These are phyloP conservation scores for Corella eumyota DNA, from an alignment of 23 tunicate species.

Conservation along the genomic window DNA sequence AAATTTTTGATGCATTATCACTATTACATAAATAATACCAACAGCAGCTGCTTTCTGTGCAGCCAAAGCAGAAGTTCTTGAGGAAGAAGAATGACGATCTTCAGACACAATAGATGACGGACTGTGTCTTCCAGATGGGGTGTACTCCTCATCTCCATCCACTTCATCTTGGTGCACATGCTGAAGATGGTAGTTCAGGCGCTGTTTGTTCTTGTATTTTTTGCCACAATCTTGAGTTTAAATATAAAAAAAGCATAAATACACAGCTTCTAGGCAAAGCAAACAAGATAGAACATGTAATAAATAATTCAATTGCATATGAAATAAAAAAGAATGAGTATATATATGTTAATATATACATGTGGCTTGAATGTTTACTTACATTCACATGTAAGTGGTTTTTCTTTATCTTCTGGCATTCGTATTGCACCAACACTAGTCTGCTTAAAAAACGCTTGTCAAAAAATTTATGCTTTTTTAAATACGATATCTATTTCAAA, in stretches of 20 bases:
- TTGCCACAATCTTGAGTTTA: slow-evolving; percentile 52
- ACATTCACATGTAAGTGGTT: slow-evolving; percentile 55
- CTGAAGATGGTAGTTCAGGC: slow-evolving; percentile 73
- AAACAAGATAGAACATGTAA: too few relatives aligned
- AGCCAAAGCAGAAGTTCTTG: slow-evolving; percentile 34
- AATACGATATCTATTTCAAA: too few relatives aligned
- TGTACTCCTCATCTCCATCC: slow-evolving; percentile 89
- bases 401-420: slow-evolving; percentile 32
- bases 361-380: background rate
- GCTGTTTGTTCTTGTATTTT: slow-evolving; percentile 79
- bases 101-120: slow-evolving; percentile 58
- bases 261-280: too few relatives aligned
- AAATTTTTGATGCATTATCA: too few relatives aligned
- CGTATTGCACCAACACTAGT: slow-evolving; percentile 20
- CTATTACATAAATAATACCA: background rate
- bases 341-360: background rate
- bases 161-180: slow-evolving; percentile 81
- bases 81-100: slow-evolving; percentile 42
- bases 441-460: too few relatives aligned
- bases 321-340: background rate
- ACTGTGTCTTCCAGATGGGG: slow-evolving; percentile 48
- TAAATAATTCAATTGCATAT: too few relatives aligned
- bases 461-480: too few relatives aligned
- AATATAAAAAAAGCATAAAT: background rate
- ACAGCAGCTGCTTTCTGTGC: slow-evolving; percentile 53